A percentile compares a stretch with the other conserved stretches of the same genome.
These are phyloP conservation scores for Brachionus plicatilis DNA, from an alignment of 1,140 invertebrate genomes.

Conservation along the genomic window DNA sequence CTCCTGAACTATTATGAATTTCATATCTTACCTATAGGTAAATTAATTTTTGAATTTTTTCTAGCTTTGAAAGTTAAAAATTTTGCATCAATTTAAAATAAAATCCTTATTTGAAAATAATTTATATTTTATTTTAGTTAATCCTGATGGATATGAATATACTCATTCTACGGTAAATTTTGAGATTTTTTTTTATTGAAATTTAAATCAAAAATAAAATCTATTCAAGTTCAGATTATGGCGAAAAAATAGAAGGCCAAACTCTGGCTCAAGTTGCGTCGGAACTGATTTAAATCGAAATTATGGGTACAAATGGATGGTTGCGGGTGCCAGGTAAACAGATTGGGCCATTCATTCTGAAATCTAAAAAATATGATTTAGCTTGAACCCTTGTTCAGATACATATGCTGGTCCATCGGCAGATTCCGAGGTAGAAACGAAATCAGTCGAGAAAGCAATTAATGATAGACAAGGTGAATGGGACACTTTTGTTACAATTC, in stretches of 20 bases:
- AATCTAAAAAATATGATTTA: background rate
- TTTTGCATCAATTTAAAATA: no score
- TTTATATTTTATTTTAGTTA: background rate
- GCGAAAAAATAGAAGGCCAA: conserved; percentile 41
- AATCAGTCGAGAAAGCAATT: conserved; percentile 25
- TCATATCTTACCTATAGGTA: conserved; percentile 26
- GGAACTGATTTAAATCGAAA: conserved; percentile 39
- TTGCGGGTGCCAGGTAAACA: background rate
- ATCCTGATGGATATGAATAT: conserved; percentile 40
- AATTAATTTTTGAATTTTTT: background rate
- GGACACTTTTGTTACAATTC: conserved; percentile 35
- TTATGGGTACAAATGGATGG: conserved; percentile 11
- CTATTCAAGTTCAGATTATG: conserved; percentile 34
- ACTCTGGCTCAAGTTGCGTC: background rate
- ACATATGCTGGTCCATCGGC: conserved; percentile 6
- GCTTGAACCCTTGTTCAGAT: conserved; percentile 35
- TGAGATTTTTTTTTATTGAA: background rate
- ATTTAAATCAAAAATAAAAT: background rate
- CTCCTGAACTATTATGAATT: conserved; percentile 14
- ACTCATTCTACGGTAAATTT: background rate
- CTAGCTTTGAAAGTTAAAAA: no score
- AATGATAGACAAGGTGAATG: background rate
- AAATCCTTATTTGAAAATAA: background rate
- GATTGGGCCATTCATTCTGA: background rate
- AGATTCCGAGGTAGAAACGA: conserved; percentile 37